phyloP scores from a whole-genome alignment of 2,888 invertebrate genomes.

The Dasypolia templi region DNA sequence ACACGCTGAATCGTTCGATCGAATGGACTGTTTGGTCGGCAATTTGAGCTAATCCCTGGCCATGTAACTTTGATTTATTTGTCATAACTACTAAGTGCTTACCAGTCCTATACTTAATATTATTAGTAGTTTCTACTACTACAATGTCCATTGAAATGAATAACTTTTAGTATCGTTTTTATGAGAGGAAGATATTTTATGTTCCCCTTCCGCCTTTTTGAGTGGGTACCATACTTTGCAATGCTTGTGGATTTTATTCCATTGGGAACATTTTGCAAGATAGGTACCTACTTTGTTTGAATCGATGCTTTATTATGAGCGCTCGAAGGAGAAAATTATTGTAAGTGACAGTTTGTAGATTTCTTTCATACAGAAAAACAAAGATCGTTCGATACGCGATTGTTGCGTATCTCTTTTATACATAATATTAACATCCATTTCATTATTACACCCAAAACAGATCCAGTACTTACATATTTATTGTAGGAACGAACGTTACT shows the following conservation, averaged over 20 bases:
- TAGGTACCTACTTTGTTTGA: not conserved
- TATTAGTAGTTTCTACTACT: not conserved
- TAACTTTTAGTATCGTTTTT: constrained; percentile 9
- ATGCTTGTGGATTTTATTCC: not conserved
- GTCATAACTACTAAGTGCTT: constrained; percentile 17
- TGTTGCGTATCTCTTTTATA: not conserved
- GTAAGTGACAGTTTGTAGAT: not conserved
- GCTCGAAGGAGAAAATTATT: not conserved
- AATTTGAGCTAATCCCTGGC: constrained; percentile 44
- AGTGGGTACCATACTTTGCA: not conserved
- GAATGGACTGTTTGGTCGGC: constrained; percentile 36
- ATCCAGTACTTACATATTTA: constrained; percentile 32
- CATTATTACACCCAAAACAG: constrained; percentile 11
- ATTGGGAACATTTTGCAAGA: not conserved
- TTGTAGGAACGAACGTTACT: constrained; percentile 3
- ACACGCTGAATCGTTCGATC: constrained; percentile 37
- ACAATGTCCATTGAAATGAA: not conserved
- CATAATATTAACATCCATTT: not conserved
- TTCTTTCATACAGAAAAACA: not conserved
- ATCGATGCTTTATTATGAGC: not conserved
- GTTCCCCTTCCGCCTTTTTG: not conserved
- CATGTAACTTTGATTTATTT: constrained; percentile 48
- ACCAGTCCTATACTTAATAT: constrained; percentile 1
- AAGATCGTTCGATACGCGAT: not conserved
- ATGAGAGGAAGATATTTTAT: constrained; percentile 1